Percentiles rank a stretch among this genome's conserved stretches.
phyloP scores from a whole-genome alignment of 1,140 invertebrate genomes.

The Wiebesia pumilae region DNA sequence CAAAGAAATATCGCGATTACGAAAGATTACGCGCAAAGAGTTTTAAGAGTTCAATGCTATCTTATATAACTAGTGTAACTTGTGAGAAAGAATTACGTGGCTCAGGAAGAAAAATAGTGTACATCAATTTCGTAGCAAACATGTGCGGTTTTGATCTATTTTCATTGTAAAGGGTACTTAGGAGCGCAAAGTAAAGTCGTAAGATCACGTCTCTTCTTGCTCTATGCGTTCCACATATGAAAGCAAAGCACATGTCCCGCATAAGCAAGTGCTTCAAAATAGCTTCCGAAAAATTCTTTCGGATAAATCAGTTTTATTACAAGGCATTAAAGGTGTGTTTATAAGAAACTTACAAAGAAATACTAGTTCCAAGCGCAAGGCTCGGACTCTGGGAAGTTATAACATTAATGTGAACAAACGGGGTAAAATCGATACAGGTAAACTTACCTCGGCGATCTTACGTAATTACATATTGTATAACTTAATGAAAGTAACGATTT shows the following conservation, averaged over 20 bases:
- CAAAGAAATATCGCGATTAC: background rate
- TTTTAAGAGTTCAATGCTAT: background rate
- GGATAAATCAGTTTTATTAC: conserved; percentile 52
- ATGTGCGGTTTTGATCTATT: conserved; percentile 39
- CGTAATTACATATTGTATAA: background rate
- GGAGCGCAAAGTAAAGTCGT: conserved; percentile 26
- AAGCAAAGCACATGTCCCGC: conserved; percentile 37
- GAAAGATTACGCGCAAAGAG: background rate
- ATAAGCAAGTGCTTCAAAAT: conserved; percentile 48
- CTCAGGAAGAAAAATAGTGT: conserved; percentile 2
- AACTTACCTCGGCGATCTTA: background rate
- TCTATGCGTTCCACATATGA: conserved; percentile 25
- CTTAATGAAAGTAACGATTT: background rate
- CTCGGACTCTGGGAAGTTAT: background rate
- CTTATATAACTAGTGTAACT: background rate
- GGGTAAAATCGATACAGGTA: background rate
- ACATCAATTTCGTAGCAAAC: conserved; percentile 18
- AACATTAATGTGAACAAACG: background rate
- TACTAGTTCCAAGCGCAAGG: background rate
- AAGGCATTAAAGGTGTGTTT: conserved; percentile 45
- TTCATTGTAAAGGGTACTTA: conserved; percentile 37
- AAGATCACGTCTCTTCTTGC: conserved; percentile 45
- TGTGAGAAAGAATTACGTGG: background rate
- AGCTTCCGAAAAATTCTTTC: conserved; percentile 53
- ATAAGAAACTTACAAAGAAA: conserved; percentile 33